A percentile compares a stretch with the other conserved stretches of the same genome.
Evolutionary conservation across 2,888 invertebrate species (phyloP).

Genomic region (Tortrix viridana): DNA sequence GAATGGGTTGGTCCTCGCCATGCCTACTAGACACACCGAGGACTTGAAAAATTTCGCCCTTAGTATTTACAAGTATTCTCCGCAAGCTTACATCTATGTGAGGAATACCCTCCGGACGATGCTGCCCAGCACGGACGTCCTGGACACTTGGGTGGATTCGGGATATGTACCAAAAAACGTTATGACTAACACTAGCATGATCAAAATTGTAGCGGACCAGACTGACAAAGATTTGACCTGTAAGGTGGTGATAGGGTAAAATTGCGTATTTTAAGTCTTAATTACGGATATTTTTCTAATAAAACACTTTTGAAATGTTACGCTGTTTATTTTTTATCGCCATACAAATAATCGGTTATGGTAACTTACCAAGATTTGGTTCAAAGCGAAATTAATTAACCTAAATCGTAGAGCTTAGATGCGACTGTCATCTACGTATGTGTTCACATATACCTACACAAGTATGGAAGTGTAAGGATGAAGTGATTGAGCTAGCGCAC

Average conservation of each 20-base stretch:
- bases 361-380: no score
- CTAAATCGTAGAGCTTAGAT: no score
- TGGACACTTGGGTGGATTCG: conserved; percentile 70
- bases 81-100: conserved; percentile 76
- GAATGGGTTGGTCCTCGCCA: conserved; percentile 71
- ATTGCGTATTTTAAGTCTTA: conserved; percentile 39
- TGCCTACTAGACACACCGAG: conserved; percentile 76
- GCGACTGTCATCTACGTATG: no score
- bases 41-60: conserved; percentile 77
- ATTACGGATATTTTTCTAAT: conserved; percentile 47
- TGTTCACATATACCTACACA: no score
- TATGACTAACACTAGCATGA: conserved; percentile 59
- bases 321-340: conserved; percentile 30
- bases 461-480: no score
- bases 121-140: conserved; percentile 72
- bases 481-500: no score
- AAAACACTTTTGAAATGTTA: conserved; percentile 43
- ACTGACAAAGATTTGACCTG: conserved; percentile 72
- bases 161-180: conserved; percentile 70
- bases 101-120: conserved; percentile 74
- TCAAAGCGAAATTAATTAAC: no score
- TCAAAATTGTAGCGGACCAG: conserved; percentile 72
- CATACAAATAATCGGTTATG: not conserved
- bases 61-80: conserved; percentile 77
- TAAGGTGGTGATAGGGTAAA: conserved; percentile 63